These are phyloP conservation scores for Tricholaema leucomelas DNA, from an alignment of 2,113 vertebrate species.

Conservation along the genomic window DNA sequence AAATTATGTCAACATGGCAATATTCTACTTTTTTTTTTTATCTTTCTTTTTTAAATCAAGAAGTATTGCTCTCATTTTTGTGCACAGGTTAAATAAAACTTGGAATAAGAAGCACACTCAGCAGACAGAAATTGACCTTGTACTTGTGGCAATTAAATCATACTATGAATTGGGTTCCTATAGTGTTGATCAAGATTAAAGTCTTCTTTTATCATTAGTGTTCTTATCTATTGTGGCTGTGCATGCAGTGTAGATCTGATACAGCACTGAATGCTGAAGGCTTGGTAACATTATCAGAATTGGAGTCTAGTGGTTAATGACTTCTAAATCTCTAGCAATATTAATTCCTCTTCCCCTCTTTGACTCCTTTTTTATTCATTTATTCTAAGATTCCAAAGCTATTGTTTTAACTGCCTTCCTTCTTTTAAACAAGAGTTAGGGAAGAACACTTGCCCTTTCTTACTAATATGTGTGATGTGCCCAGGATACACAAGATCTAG, in stretches of 20 bases:
- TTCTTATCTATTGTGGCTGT: neutral
- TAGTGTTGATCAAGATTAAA: conserved; percentile 4
- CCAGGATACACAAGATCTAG: neutral
- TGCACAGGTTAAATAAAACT: conserved; percentile 6
- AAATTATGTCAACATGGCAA: neutral
- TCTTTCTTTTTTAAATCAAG: fast-evolving
- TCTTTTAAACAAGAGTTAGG: neutral
- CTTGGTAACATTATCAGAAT: neutral
- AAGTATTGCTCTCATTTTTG: neutral
- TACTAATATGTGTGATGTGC: neutral
- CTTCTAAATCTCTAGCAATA: neutral
- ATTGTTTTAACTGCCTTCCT: neutral
- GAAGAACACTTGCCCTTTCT: neutral
- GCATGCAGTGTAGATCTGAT: neutral
- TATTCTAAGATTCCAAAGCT: neutral
- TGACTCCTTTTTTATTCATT: neutral
- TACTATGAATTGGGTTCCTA: neutral
- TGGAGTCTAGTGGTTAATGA: neutral
- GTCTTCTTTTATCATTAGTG: neutral
- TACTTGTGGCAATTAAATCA: neutral
- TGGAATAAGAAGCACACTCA: neutral
- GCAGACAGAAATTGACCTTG: neutral
- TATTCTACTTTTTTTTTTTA: neutral
- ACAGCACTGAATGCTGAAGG: neutral
- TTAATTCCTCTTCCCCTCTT: neutral